Base-by-base conservation (phyloP, 2,113 vertebrate species). In the Paramormyrops kingsleyae region DNA sequence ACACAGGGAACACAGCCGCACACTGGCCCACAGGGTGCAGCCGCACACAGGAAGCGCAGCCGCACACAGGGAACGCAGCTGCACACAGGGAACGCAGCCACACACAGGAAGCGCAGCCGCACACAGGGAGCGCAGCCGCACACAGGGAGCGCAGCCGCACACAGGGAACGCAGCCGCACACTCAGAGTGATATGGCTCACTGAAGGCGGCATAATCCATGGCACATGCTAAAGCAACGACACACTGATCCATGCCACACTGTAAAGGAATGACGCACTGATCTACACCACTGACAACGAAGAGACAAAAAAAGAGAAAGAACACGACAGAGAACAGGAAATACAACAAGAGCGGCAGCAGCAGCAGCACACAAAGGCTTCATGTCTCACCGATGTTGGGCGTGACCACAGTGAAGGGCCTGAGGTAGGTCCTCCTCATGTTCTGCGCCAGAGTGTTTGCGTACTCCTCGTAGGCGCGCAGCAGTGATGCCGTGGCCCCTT, bases 351-450 rank as follows among this genome's bases (percentile, higher is more conserved):
- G 5, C 5, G 1, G 53, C 7, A n/a, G 21, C 56, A 27, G 17
- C 35, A 17, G 17, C 13, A 15, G 4, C 31, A 80, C 15, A 39
- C 31, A 80, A 15, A 35, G 1, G 53, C 27, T 80, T 5, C 74
- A 80, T 42, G 39, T 7, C 17, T 86, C 92, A 99, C 98, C 98
- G 0, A 99, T 98, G 93, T 99, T 97, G 85, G 98, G 97, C 0
- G 98, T 99, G 95, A 98, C 92, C 49, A 99, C 97, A 92, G 98
- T 99, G 95, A 99, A 99, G 90, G 98, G 98, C 93, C 95, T 98
- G 35, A 99, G 97, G 94, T 99, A 99, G 5, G 98, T 99, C 94
- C 97, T 97, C 93, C 97, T 97, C 98, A 99, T 99, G 94, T 99
- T 99, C 95, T 96, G 97, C 0, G 98, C 98, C 93, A 99, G 95